Percentiles rank a stretch among this genome's conserved stretches.
These are phyloP conservation scores for Ylistrum balloti DNA, from an alignment of 1,140 invertebrate genomes.

Conservation along the genomic window DNA sequence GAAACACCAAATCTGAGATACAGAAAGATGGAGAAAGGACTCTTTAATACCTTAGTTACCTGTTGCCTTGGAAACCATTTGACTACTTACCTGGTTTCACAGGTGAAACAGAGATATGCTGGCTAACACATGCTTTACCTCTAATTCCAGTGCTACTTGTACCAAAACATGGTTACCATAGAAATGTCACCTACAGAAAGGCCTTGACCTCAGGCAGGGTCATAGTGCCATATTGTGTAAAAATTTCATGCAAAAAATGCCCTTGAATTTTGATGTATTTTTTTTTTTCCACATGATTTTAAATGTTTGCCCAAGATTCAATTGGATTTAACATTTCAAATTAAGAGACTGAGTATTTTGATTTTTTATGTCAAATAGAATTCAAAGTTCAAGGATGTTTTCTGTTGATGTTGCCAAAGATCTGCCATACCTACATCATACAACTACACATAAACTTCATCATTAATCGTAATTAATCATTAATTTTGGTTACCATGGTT, in stretches of 20 bases:
- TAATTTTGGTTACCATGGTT: slow-evolving; percentile 9
- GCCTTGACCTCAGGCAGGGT: slow-evolving; percentile 13
- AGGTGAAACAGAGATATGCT: neutral
- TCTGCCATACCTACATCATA: neutral
- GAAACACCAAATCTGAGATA: too few species aligned
- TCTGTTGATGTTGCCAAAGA: slow-evolving; percentile 1
- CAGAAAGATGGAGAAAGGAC: neutral
- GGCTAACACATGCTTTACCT: slow-evolving; percentile 8
- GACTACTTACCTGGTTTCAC: neutral
- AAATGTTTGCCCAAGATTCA: neutral
- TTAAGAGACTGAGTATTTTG: neutral
- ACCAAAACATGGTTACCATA: slow-evolving; percentile 8
- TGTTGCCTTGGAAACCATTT: neutral
- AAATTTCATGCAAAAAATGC: neutral
- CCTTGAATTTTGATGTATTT: neutral
- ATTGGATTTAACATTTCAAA: neutral
- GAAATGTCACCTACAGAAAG: neutral
- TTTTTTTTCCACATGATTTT: neutral
- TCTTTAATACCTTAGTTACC: neutral
- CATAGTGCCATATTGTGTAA: slow-evolving; percentile 8
- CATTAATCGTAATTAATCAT: slow-evolving; percentile 2
- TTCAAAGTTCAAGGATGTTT: neutral
- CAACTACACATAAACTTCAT: slow-evolving; percentile 3
- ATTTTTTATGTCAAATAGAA: neutral
- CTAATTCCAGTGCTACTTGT: slow-evolving; percentile 33